Evolutionary conservation across 2,113 vertebrate species (phyloP).

Genomic region (Urocynchramus pylzowi): DNA sequence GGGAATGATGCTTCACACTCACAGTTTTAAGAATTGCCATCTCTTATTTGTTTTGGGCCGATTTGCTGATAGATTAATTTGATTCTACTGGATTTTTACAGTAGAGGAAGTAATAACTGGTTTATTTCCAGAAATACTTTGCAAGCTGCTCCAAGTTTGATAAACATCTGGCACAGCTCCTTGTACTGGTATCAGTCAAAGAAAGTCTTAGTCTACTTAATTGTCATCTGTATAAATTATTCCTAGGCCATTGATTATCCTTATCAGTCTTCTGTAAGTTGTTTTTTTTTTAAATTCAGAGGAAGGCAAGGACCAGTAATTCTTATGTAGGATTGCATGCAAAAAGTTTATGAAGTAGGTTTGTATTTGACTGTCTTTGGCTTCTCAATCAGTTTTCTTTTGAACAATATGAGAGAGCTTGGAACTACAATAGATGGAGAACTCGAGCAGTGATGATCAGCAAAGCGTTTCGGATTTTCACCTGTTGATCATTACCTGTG

Average conservation of each 20-base stretch:
- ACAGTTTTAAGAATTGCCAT: background rate
- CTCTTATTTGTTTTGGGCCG: background rate
- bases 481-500: rapidly evolving
- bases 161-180: background rate
- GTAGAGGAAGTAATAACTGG: background rate
- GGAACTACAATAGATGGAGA: background rate
- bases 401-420: background rate
- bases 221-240: background rate
- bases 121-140: background rate
- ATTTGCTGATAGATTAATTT: background rate
- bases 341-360: background rate
- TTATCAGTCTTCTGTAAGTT: background rate
- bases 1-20: background rate
- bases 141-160: background rate
- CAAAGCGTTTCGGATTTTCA: background rate
- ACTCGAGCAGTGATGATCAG: background rate
- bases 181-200: background rate
- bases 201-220: background rate
- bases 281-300: background rate
- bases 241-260: background rate
- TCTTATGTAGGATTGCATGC: background rate
- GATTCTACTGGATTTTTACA: background rate
- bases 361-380: background rate
- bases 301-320: background rate
- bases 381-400: background rate